These are phyloP conservation scores for Eolophus roseicapilla DNA, from an alignment of 2,113 vertebrate genomes.

Conservation along the genomic window DNA sequence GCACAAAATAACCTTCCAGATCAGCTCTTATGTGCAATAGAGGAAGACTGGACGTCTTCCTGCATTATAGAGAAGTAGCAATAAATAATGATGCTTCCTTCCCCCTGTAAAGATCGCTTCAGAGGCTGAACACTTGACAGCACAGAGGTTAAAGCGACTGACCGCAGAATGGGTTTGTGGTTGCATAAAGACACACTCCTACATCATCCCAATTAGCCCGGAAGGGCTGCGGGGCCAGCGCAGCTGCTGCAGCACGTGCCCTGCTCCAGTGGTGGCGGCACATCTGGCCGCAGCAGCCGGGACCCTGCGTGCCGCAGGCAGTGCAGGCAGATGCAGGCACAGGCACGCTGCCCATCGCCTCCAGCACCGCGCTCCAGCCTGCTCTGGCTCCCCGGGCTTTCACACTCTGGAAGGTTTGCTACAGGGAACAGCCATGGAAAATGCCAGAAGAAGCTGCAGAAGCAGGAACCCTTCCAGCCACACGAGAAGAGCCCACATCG, in stretches of 20 bases:
- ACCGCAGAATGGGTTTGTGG: neutral
- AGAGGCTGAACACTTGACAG: neutral
- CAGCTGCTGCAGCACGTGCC: neutral
- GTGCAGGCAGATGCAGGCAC: neutral
- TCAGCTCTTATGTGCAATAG: accelerated
- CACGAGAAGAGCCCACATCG: neutral
- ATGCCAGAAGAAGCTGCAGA: neutral
- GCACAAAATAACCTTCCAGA: accelerated
- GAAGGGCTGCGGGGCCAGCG: accelerated
- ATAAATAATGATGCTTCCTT: neutral
- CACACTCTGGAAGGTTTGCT: accelerated
- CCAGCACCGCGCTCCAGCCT: neutral
- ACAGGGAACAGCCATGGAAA: accelerated
- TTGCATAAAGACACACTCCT: neutral
- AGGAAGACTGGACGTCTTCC: neutral
- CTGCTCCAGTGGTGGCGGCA: neutral
- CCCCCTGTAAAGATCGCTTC: neutral
- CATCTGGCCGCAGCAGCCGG: neutral
- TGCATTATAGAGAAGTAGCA: accelerated
- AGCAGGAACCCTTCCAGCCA: accelerated
- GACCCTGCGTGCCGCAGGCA: neutral
- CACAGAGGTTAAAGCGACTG: neutral
- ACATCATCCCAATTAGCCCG: neutral
- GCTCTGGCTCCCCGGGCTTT: accelerated
- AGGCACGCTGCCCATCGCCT: accelerated